Evolutionary conservation across 2,113 vertebrate species (phyloP).

Genomic region (Terrapene triunguis): DNA sequence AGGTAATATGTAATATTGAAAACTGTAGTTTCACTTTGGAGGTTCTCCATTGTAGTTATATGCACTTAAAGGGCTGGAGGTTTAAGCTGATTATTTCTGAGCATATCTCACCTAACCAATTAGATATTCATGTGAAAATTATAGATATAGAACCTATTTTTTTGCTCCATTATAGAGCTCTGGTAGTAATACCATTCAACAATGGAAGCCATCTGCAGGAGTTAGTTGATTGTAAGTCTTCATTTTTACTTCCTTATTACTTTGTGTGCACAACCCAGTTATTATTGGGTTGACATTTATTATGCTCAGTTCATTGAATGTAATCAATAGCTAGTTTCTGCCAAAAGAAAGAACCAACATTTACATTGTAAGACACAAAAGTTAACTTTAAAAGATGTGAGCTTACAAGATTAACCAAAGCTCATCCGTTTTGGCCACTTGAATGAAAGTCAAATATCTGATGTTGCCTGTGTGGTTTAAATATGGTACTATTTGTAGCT

Average conservation of each 20-base stretch:
- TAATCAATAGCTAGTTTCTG: not conserved
- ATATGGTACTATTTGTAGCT: not conserved
- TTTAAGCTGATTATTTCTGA: not conserved
- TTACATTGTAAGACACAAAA: not conserved
- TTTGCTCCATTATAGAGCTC: not conserved
- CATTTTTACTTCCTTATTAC: not conserved
- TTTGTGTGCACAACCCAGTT: not conserved
- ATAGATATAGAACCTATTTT: not conserved
- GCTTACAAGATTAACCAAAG: not conserved
- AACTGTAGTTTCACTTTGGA: not conserved
- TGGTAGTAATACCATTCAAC: not conserved
- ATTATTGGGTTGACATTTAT: not conserved
- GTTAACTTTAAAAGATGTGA: not conserved
- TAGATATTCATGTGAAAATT: not conserved
- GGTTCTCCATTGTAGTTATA: not conserved
- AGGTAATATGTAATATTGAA: not conserved
- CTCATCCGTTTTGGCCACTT: not conserved
- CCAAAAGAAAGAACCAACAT: not conserved
- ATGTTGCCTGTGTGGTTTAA: not conserved
- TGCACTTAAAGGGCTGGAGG: not conserved
- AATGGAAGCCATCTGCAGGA: not conserved
- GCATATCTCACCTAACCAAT: not conserved
- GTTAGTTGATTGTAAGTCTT: too few species aligned
- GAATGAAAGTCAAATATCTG: not conserved
- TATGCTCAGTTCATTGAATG: not conserved